Base-by-base conservation (phyloP, 1,140 invertebrate genomes). In the Leptoteleia sp. region DNA sequence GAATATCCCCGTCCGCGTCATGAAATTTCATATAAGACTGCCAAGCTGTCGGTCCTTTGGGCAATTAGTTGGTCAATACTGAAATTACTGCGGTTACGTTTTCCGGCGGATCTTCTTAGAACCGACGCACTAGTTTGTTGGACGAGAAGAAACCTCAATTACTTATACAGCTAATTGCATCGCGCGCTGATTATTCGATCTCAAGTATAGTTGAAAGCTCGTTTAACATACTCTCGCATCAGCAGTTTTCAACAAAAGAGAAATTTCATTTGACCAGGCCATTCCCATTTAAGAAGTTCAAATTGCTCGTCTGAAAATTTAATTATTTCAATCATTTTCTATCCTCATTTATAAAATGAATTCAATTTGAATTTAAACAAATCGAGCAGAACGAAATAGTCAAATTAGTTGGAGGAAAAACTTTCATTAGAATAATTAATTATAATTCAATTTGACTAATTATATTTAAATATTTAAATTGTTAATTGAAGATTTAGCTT, bases 21-120 rank as follows among this genome's bases (percentile, higher is more conserved):
- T 71, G 77, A 71, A 83, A 83, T 83, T 81, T 80, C 77, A 76
- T 80, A 79, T 79, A 79, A 80, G 35, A 61, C 59, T n/a, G 64
- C 1, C 72, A 52, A 61, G 37, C 70, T 45, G 48, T 31, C 50
- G 47, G 45, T 29, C 38, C 37, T 62, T 48, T 31, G 35, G 37
- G 22, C 50, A 83, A 80, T 76, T 79, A 80, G 79, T 79, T 64
- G 75, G 65, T 59, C 67, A 80, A 67, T 77, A 72, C 15, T 67
- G 33, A 80, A 83, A 83, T 83, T 80, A 73, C 78, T 76, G 55
- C 29, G 62, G 67, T 27, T 31, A 54, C 64, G 22, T 70, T 73
- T 79, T 67, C 57, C 43, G 17, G 29, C 45, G 55, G 31, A 65
- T 54, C 59, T 73, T 70, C 75, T 76, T 52, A 11, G 25, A 29